Conservation (phyloP, 2,888 invertebrate species). For the Eugnorisma glareosa region DNA sequence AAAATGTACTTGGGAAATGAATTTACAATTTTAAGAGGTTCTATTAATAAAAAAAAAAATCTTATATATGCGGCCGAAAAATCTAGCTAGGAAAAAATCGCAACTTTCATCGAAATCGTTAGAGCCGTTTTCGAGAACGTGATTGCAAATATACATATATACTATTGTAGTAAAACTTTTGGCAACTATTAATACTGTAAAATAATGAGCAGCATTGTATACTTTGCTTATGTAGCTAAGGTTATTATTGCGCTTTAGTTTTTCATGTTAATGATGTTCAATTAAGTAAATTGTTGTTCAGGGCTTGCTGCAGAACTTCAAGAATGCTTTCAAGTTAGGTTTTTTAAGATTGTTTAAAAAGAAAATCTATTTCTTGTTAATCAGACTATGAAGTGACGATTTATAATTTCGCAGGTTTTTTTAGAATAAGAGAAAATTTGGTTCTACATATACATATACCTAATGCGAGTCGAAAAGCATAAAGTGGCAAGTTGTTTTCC, state of each 20-base stretch:
- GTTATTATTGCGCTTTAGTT: background rate
- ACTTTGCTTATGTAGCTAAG: background rate
- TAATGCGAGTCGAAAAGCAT: too few species aligned
- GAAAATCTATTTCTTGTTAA: background rate
- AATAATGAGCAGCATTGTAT: constrained; percentile 6
- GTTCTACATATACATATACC: too few species aligned
- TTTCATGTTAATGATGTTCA: constrained; percentile 13
- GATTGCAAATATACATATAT: too few species aligned
- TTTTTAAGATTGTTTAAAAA: background rate
- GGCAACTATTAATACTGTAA: background rate
- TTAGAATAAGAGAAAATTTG: background rate
- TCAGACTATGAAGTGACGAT: background rate
- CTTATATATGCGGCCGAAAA: too few species aligned
- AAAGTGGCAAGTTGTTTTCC: too few species aligned
- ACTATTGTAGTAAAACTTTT: background rate
- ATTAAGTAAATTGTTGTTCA: constrained; percentile 27
- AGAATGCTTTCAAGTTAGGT: constrained; percentile 4
- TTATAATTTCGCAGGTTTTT: background rate
- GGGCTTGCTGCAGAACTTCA: background rate
- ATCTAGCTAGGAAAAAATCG: too few species aligned
- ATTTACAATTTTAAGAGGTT: background rate
- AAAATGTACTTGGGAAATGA: background rate
- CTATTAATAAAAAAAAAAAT: background rate
- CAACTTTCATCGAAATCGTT: too few species aligned
- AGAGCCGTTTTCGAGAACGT: too few species aligned